These are phyloP conservation scores for Embidobia sp. DNA, from an alignment of 2,888 invertebrate species.

Conservation along the genomic window DNA sequence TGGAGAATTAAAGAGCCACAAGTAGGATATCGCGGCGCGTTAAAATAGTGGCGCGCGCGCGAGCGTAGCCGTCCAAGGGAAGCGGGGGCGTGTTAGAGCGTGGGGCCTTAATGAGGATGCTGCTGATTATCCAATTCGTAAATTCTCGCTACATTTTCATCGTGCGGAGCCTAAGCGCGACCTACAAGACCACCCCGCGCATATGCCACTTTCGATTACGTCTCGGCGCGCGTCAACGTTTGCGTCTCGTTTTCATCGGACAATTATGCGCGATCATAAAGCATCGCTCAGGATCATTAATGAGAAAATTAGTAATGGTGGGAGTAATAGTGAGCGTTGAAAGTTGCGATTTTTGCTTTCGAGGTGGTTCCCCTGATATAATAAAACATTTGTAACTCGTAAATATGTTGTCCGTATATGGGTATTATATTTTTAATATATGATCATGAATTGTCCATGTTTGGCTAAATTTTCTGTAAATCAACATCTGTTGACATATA, in stretches of 20 bases:
- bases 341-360: too few relatives aligned
- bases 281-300: conserved; percentile 9
- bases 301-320: too few relatives aligned
- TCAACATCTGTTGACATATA: too few relatives aligned
- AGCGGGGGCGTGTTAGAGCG: conserved; percentile 79
- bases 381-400: too few relatives aligned
- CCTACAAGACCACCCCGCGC: conserved; percentile 74
- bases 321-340: too few relatives aligned
- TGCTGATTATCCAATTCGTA: conserved; percentile 86
- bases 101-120: conserved; percentile 85
- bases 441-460: too few relatives aligned
- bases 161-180: conserved; percentile 74
- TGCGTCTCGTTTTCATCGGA: conserved; percentile 35
- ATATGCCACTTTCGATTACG: conserved; percentile 47
- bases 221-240: conserved; percentile 39
- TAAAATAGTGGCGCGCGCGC: conserved; percentile 63
- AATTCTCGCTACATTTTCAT: conserved; percentile 82
- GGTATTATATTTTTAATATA: too few relatives aligned
- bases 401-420: too few relatives aligned
- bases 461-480: too few relatives aligned
- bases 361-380: too few relatives aligned
- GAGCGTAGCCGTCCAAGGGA: conserved; percentile 71
- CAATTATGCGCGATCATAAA: conserved; percentile 18
- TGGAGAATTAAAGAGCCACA: conserved; percentile 58
- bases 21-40: conserved; percentile 62